phyloP scores from a whole-genome alignment of 2,888 invertebrate species.

The Phortica magna region DNA sequence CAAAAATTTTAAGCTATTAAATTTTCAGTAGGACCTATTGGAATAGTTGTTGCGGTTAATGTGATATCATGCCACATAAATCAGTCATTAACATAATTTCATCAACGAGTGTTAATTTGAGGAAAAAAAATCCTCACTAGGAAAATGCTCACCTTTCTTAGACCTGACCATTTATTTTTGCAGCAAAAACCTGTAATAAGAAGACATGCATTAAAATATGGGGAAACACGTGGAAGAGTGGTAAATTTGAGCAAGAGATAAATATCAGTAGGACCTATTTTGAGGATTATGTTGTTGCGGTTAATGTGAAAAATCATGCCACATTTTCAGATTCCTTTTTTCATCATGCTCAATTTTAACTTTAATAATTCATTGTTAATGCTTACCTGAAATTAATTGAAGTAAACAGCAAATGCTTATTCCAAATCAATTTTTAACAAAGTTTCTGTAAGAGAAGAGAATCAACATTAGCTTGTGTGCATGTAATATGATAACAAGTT shows the following conservation, averaged over 20 bases:
- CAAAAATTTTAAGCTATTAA: background rate
- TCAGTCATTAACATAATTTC: slow-evolving; percentile 49
- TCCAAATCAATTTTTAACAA: background rate
- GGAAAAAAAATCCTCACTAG: too few relatives aligned
- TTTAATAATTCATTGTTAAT: background rate
- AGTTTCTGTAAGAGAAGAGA: slow-evolving; percentile 10
- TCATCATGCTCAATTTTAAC: slow-evolving; percentile 54
- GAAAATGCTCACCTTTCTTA: too few relatives aligned
- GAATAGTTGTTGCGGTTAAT: slow-evolving; percentile 71
- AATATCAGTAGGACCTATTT: slow-evolving; percentile 62
- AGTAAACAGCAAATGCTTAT: background rate
- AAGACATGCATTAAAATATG: background rate
- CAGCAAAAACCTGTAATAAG: background rate
- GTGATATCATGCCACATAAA: slow-evolving; percentile 67
- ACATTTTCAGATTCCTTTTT: slow-evolving; percentile 56
- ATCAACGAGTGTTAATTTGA: too few relatives aligned
- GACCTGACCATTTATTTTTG: background rate
- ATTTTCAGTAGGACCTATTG: slow-evolving; percentile 71
- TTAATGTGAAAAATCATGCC: slow-evolving; percentile 58
- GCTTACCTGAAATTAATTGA: background rate
- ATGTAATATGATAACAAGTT: background rate
- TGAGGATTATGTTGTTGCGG: slow-evolving; percentile 58
- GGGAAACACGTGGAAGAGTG: background rate
- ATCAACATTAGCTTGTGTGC: background rate
- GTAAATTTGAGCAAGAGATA: background rate